Percentiles rank a stretch among this genome's conserved stretches.
Conservation (phyloP, 2,888 invertebrate species). For the Plebejus melissa region DNA sequence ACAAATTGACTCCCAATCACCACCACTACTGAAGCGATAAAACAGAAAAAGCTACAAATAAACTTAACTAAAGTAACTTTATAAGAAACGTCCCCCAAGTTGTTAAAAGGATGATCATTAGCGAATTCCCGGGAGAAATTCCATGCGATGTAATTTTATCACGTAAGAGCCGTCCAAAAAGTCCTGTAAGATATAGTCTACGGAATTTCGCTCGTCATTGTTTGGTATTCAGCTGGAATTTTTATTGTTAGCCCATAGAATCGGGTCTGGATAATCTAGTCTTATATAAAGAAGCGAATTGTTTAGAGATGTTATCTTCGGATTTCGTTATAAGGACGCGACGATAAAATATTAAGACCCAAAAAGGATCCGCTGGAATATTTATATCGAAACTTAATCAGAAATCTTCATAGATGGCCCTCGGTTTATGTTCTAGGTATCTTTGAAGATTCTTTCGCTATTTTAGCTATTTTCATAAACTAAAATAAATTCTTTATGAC, state of each 20-base stretch:
- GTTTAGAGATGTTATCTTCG: conserved; percentile 6
- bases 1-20: neutral
- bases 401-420: neutral
- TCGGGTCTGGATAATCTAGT: neutral
- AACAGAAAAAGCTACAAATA: conserved; percentile 10
- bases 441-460: neutral
- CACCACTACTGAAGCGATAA: neutral
- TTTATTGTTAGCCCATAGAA: conserved; percentile 18
- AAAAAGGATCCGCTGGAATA: neutral
- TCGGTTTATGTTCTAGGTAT: neutral
- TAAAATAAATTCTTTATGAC: neutral
- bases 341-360: conserved; percentile 14
- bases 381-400: neutral
- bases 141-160: conserved; percentile 27
- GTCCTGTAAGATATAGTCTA: conserved; percentile 25
- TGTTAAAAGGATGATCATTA: conserved; percentile 21
- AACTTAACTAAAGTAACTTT: neutral
- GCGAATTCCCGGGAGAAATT: conserved; percentile 21
- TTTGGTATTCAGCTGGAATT: conserved; percentile 21
- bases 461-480: conserved; percentile 4
- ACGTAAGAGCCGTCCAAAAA: conserved; percentile 26
- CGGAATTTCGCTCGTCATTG: conserved; percentile 23
- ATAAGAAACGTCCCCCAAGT: conserved; percentile 7
- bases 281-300: conserved; percentile 14
- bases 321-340: conserved; percentile 4